Conservation (phyloP, 2,888 invertebrate genomes). For the Hydropsyche betteni region DNA sequence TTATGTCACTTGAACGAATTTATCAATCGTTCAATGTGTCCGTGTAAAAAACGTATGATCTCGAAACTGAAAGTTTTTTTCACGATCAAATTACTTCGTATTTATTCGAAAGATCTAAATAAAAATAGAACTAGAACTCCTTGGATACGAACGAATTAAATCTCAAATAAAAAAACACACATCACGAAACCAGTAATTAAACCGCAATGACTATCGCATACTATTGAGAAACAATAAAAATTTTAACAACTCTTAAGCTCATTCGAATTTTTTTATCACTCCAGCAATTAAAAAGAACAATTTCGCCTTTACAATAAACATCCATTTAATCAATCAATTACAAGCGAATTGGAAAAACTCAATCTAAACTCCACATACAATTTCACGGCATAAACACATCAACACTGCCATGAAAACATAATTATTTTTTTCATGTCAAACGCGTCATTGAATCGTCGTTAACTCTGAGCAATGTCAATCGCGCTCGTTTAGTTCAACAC, state of each 20-base stretch:
- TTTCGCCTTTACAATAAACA: neutral
- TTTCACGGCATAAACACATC: no score
- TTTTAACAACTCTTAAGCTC: neutral
- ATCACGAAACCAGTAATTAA: neutral
- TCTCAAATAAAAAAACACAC: slow-evolving; percentile 13
- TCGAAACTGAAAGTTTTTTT: neutral
- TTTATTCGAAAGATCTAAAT: slow-evolving; percentile 14
- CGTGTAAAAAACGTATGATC: no score
- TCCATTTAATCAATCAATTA: neutral
- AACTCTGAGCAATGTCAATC: no score
- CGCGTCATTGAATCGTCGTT: no score
- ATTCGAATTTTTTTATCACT: neutral
- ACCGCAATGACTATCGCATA: slow-evolving; percentile 4
- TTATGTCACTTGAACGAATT: neutral
- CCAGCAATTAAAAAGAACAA: neutral
- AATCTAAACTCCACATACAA: neutral
- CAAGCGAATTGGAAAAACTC: neutral
- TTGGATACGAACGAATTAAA: slow-evolving; percentile 5
- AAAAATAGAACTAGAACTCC: slow-evolving; percentile 28
- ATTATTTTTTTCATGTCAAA: no score
- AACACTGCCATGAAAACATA: no score
- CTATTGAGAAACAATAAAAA: neutral
- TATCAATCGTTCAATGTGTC: no score
- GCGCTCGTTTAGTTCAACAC: no score
- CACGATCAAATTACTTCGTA: slow-evolving; percentile 9